Evolutionary conservation across 2,797 vertebrate genomes (phyloP).

Genomic region (Arctocebus calabarensis): DNA sequence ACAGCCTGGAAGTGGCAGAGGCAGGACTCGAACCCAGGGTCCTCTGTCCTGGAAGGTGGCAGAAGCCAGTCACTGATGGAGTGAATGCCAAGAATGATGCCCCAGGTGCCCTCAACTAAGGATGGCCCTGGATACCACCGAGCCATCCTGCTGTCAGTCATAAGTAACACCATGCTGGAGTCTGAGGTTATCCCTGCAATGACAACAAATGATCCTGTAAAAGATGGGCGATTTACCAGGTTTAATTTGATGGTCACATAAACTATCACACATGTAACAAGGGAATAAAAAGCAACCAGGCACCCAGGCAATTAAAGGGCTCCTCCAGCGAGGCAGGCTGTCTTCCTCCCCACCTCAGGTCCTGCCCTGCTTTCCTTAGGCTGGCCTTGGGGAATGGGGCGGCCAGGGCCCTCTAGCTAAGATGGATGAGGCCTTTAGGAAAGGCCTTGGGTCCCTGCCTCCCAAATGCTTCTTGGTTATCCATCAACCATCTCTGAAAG

Average conservation of each 20-base stretch:
- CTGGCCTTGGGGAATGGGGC: slow-evolving; percentile 56
- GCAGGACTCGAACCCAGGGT: neutral
- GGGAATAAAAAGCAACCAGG: slow-evolving; percentile 59
- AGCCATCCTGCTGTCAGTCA: neutral
- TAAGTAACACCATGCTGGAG: neutral
- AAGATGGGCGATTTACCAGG: slow-evolving; percentile 71
- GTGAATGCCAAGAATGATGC: neutral
- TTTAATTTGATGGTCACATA: slow-evolving; percentile 79
- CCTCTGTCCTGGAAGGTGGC: neutral
- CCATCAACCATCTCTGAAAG: slow-evolving; percentile 77
- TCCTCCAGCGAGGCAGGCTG: neutral
- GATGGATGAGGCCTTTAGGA: slow-evolving; percentile 67
- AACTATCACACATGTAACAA: slow-evolving; percentile 68
- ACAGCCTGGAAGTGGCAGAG: neutral
- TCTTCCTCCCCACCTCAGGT: neutral
- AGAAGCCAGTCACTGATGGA: neutral
- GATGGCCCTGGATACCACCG: neutral
- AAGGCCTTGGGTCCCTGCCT: slow-evolving; percentile 72
- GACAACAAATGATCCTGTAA: slow-evolving; percentile 56
- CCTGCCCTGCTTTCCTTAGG: rapidly evolving
- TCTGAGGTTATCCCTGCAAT: neutral
- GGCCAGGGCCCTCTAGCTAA: neutral
- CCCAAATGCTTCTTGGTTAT: slow-evolving; percentile 34
- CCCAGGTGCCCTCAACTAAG: neutral
- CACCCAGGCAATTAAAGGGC: neutral